Evolutionary conservation across 1,140 invertebrate species (phyloP), one percentile per base, ranked within the genome.

Genomic region (Bicyclus anynana): DNA sequence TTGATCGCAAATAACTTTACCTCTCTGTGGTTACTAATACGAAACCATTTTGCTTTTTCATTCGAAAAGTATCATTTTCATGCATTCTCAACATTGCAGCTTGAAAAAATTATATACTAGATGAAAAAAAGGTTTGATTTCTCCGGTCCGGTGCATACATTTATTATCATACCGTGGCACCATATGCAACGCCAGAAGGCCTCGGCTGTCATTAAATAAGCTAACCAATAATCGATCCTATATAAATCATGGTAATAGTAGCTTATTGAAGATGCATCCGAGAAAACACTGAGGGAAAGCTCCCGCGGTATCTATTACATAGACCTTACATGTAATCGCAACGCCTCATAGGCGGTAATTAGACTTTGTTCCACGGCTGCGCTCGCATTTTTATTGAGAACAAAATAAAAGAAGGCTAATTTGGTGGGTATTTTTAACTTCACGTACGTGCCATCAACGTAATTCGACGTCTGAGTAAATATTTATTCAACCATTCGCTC

Each of bases 231-330:
- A 82, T 81, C 76, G 76, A 60, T 72, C 67, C 69, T 72, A 79
- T 83, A 86, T 84, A 82, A 86, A 86, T 81, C 83, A 82, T 82
- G 76, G 69, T 86, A 86, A 86, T 86, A 76, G 79, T 78, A 84
- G 69, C 84, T 86, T 82, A 84, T 84, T 81, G 79, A 76, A 79
- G 80, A 75, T 74, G 73, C 74, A 73, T 74, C 74, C 68, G 69
- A 70, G 77, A 83, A 81, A 61, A 82, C 74, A 81, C 74, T 72
- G 71, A 74, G 72, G 78, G 81, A 85, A 80, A 69, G 72, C 68
- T 71, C 80, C 69, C 72, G 66, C 56, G 67, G 67, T 68, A 64
- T 60, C 77, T 70, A 86, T 84, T 82, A 79, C 70, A 77, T 69
- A 72, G 67, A 74, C 58, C 73, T 69, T 70, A 67, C 72, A 70